phyloP scores from a whole-genome alignment of 2,888 invertebrate species.

The Adelognathus sp. region DNA sequence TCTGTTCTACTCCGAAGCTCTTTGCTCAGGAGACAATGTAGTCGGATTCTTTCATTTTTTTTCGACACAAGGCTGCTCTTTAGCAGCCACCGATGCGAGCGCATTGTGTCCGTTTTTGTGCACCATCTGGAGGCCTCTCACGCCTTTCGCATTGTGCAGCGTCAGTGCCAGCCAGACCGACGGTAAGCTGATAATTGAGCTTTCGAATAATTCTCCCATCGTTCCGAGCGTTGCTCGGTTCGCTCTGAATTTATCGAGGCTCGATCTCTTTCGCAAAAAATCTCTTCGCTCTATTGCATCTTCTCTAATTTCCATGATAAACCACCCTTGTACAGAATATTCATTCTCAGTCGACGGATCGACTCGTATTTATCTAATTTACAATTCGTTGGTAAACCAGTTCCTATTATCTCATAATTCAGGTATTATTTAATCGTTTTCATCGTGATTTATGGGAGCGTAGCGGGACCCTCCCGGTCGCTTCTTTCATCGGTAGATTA shows the following conservation, averaged over 20 bases:
- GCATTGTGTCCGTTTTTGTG: slow-evolving; percentile 29
- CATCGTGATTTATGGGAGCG: slow-evolving; percentile 34
- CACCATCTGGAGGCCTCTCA: slow-evolving; percentile 73
- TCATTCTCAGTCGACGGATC: background rate
- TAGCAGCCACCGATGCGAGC: slow-evolving; percentile 24
- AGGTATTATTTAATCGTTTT: slow-evolving; percentile 13
- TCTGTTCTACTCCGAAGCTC: background rate
- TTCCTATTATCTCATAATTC: slow-evolving; percentile 27
- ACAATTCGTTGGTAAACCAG: background rate
- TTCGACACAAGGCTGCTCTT: slow-evolving; percentile 36
- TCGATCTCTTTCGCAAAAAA: slow-evolving; percentile 10
- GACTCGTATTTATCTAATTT: background rate
- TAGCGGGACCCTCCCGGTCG: slow-evolving; percentile 25
- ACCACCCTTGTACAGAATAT: background rate
- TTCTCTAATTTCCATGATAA: background rate
- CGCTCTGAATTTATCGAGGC: slow-evolving; percentile 33
- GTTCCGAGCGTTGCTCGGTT: slow-evolving; percentile 34
- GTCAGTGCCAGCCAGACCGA: slow-evolving; percentile 74
- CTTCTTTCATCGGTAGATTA: slow-evolving; percentile 77
- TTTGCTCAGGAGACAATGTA: slow-evolving; percentile 16
- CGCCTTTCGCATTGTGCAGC: slow-evolving; percentile 65
- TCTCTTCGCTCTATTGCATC: background rate
- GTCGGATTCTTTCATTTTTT: slow-evolving; percentile 42
- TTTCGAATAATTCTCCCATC: slow-evolving; percentile 76
- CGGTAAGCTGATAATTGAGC: slow-evolving; percentile 79